Evolutionary conservation across 2,113 vertebrate genomes (phyloP), one percentile per base, ranked within the genome.

Genomic region (Malurus melanocephalus): DNA sequence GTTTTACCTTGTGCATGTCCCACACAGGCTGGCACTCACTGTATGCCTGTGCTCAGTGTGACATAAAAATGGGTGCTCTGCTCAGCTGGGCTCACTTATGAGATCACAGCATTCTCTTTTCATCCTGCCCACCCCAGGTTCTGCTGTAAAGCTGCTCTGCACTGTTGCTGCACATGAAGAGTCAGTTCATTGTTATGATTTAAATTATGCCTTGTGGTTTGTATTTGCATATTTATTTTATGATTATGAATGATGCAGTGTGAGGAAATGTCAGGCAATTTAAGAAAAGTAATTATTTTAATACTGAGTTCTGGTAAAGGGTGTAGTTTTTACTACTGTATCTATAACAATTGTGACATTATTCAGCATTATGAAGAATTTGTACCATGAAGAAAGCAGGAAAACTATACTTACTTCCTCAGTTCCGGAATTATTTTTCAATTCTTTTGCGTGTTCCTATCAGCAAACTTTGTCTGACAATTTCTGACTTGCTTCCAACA

Each of bases 41-140:
- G 1, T 18, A 2, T 1, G 4, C 62, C 49, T 0, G 0, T 26
- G 43, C 62, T 46, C 24, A 7, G 40, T 0, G 0, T 14, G 5
- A 15, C 49, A 24, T 62, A 40, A 28, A 33, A 56, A 12, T 0
- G 7, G 18, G 33, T 5, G 61, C 71, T 43, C 59, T 72, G 57
- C 59, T 27, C 24, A 22, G 16, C n/a, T 9, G 23, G 30, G 12
- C 4, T 48, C 38, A 14, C n/a, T 17, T 27, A 62, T 2, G 7
- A 17, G 11, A 40, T 35, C 16, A 3, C 0, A 0, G n/a, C 8
- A 2, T 40, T 52, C 45, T 21, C 52, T 24, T 42, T 27, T 40
- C 19, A 42, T 45, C 43, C 55, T 30, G 30, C 46, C 60, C 2
- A 2, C 59, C 66, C 53, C n/a, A 40, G 19, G 28, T 32, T 18